A percentile compares a stretch with the other conserved stretches of the same genome.
phyloP scores from a whole-genome alignment of 2,113 vertebrate genomes.

The Chrysemys picta region DNA sequence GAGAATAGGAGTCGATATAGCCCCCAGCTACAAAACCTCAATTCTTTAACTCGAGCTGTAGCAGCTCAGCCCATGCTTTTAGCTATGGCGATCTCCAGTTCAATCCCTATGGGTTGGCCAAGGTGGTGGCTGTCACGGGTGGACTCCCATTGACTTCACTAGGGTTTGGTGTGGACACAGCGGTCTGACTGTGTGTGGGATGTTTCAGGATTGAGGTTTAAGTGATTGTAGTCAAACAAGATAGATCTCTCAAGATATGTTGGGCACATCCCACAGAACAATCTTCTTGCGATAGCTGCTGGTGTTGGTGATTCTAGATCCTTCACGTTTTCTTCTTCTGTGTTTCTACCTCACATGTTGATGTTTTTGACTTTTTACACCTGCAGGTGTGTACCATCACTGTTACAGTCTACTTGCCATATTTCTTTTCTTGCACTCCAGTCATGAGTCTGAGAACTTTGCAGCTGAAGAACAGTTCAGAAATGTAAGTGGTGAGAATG shows the following conservation, averaged over 20 bases:
- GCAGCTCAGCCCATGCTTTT: neutral
- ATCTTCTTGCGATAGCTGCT: neutral
- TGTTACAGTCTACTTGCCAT: neutral
- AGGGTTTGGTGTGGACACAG: neutral
- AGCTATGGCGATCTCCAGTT: neutral
- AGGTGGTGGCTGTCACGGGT: neutral
- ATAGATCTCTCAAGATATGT: neutral
- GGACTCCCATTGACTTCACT: accelerated
- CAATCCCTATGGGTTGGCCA: neutral
- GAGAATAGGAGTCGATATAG: neutral
- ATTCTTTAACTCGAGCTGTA: neutral
- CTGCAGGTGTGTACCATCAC: conserved; percentile 12
- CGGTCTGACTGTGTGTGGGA: neutral
- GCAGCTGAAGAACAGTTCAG: conserved; percentile 29
- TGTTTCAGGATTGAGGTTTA: neutral
- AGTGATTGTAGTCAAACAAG: neutral
- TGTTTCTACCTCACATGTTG: neutral
- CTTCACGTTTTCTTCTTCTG: neutral
- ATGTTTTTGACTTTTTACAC: neutral
- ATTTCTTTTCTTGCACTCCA: conserved; percentile 62
- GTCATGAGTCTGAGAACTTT: neutral
- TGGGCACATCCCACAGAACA: neutral
- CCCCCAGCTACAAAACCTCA: neutral
- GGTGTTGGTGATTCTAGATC: neutral
- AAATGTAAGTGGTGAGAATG: conserved; percentile 31